Percentiles rank a stretch among this genome's conserved stretches.
phyloP scores from a whole-genome alignment of 1,140 invertebrate species.

The Steinernema khuongi region DNA sequence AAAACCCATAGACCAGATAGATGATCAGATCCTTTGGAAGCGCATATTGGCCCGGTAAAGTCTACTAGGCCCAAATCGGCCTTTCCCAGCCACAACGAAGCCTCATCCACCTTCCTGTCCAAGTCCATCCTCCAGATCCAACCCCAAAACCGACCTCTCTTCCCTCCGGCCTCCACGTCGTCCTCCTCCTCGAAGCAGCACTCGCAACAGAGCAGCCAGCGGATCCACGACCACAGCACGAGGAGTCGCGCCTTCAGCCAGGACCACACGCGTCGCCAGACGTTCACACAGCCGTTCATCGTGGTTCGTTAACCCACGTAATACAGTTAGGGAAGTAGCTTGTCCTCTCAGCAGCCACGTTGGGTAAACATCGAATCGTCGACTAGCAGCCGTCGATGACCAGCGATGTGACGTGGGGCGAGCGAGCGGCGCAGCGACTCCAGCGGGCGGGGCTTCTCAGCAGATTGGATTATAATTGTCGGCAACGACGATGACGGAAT shows the following conservation, averaged over 20 bases:
- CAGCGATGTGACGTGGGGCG: not conserved
- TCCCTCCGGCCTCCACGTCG: not conserved
- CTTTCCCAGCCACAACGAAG: not conserved
- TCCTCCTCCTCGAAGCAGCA: not conserved
- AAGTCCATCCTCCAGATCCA: not conserved
- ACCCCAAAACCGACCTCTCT: not conserved
- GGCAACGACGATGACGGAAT: not conserved
- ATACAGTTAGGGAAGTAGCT: not conserved
- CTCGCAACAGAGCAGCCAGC: not conserved
- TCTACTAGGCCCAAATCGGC: no score
- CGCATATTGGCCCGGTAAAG: no score
- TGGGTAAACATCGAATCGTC: not conserved
- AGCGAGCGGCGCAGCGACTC: not conserved
- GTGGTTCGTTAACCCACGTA: slow-evolving; percentile 13
- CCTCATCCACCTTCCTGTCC: not conserved
- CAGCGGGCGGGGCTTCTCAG: not conserved
- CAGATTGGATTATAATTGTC: slow-evolving; percentile 12
- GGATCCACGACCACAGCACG: not conserved
- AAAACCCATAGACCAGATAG: no score
- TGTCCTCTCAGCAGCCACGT: not conserved
- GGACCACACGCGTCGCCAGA: slow-evolving; percentile 2
- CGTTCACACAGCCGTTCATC: not conserved
- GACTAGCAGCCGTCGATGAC: not conserved
- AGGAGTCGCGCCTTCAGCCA: not conserved
- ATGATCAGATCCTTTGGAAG: no score